Evolutionary conservation across 2,888 invertebrate genomes (phyloP).

Genomic region (Platycheirus rosarum): DNA sequence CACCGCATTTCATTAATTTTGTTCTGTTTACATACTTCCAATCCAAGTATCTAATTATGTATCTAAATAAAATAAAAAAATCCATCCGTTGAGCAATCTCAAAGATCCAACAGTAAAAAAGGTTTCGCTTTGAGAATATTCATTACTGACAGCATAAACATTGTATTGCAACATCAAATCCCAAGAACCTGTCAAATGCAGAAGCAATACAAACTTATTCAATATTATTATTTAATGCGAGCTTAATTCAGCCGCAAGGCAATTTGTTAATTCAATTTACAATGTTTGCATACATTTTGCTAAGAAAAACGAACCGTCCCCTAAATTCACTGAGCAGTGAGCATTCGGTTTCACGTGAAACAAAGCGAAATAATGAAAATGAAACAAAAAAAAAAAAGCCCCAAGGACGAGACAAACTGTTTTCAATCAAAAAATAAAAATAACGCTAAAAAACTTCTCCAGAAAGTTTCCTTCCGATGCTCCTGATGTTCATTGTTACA

Average conservation of each 20-base stretch:
- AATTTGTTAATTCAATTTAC: constrained; percentile 59
- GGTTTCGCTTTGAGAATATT: constrained; percentile 8
- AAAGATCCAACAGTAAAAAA: neutral
- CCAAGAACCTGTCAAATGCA: constrained; percentile 16
- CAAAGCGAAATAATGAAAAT: constrained; percentile 5
- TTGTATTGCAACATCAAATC: neutral
- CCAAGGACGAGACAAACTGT: constrained; percentile 51
- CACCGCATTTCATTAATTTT: too few relatives aligned
- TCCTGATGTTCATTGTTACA: constrained; percentile 35
- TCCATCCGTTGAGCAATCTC: too few relatives aligned
- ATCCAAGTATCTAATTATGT: too few relatives aligned
- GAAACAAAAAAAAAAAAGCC: constrained; percentile 35
- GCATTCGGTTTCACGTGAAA: constrained; percentile 1
- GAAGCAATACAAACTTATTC: constrained; percentile 45
- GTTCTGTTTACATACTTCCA: too few relatives aligned
- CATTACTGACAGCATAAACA: neutral
- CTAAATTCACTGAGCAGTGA: constrained; percentile 5
- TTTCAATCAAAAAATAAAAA: constrained; percentile 58
- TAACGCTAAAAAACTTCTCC: constrained; percentile 4
- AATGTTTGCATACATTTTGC: constrained; percentile 54
- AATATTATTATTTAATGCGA: constrained; percentile 62
- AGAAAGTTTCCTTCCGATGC: neutral
- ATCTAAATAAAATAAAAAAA: too few relatives aligned
- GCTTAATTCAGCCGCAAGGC: constrained; percentile 50
- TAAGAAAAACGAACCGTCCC: neutral